These are phyloP conservation scores for Calyptomena viridis DNA, from an alignment of 2,113 vertebrate genomes.

Conservation along the genomic window DNA sequence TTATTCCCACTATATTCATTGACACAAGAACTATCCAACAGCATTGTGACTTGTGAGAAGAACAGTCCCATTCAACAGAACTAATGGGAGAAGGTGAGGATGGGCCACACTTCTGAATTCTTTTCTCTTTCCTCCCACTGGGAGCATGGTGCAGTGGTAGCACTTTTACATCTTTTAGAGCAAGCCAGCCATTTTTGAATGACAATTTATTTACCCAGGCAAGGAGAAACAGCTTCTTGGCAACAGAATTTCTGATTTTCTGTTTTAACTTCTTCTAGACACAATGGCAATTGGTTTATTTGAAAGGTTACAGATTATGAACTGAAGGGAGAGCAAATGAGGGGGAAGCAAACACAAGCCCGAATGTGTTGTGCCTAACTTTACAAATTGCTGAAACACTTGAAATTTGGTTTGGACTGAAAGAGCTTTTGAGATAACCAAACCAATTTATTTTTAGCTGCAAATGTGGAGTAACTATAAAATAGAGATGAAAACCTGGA, in stretches of 20 bases:
- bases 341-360: background rate
- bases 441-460: background rate
- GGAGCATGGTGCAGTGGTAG: background rate
- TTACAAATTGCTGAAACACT: background rate
- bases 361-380: background rate
- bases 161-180: background rate
- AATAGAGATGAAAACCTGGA: background rate
- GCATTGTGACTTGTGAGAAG: background rate
- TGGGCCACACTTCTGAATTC: background rate
- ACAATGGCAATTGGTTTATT: background rate
- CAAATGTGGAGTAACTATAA: background rate
- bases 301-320: slow-evolving; percentile 1
- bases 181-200: background rate
- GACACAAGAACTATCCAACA: background rate
- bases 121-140: background rate
- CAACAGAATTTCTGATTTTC: slow-evolving; percentile 4
- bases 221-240: slow-evolving; percentile 23
- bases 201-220: slow-evolving; percentile 29
- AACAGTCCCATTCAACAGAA: background rate
- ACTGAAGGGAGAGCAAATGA: background rate
- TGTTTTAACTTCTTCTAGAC: slow-evolving; percentile 41
- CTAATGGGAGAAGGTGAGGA: background rate
- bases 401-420: background rate
- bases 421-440: background rate
- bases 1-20: background rate